These are phyloP conservation scores for Schmidtea mediterranea DNA, from an alignment of 1,140 invertebrate genomes.

Conservation along the genomic window DNA sequence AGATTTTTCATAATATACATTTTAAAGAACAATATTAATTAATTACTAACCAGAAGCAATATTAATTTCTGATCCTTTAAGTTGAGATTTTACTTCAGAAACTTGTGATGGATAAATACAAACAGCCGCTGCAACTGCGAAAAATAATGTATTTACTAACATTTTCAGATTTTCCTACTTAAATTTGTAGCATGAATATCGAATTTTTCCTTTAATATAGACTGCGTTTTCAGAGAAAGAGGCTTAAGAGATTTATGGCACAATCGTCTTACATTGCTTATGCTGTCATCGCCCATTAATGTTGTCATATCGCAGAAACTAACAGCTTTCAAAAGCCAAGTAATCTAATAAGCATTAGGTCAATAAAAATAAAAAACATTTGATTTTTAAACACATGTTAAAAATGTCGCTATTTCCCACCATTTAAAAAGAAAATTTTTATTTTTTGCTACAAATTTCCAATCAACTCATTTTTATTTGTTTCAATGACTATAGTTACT, in stretches of 20 bases:
- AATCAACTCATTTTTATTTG: too few relatives aligned
- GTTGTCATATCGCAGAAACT: slow-evolving; percentile 71
- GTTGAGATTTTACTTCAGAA: slow-evolving; percentile 24
- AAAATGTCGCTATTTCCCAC: too few relatives aligned
- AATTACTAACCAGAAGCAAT: too few relatives aligned
- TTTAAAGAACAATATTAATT: too few relatives aligned
- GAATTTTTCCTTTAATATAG: slow-evolving; percentile 11
- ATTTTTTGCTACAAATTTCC: too few relatives aligned
- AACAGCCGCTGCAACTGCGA: slow-evolving; percentile 41
- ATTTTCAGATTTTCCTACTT: neutral
- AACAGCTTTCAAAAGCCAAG: slow-evolving; percentile 50
- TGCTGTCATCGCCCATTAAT: slow-evolving; percentile 56
- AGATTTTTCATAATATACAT: too few relatives aligned
- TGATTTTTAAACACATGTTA: too few relatives aligned
- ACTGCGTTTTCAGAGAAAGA: slow-evolving; percentile 23
- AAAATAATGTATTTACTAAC: slow-evolving; percentile 12
- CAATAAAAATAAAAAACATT: too few relatives aligned
- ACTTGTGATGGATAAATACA: slow-evolving; percentile 73
- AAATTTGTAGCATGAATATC: neutral
- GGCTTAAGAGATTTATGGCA: slow-evolving; percentile 45
- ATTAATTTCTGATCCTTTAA: too few relatives aligned
- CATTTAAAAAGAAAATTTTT: too few relatives aligned
- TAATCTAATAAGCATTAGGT: slow-evolving; percentile 33
- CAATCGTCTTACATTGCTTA: slow-evolving; percentile 44
- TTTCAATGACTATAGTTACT: too few relatives aligned